Evolutionary conservation across 2,888 invertebrate species (phyloP), one percentile per base, ranked within the genome.

Genomic region (Odontomyia ornata): DNA sequence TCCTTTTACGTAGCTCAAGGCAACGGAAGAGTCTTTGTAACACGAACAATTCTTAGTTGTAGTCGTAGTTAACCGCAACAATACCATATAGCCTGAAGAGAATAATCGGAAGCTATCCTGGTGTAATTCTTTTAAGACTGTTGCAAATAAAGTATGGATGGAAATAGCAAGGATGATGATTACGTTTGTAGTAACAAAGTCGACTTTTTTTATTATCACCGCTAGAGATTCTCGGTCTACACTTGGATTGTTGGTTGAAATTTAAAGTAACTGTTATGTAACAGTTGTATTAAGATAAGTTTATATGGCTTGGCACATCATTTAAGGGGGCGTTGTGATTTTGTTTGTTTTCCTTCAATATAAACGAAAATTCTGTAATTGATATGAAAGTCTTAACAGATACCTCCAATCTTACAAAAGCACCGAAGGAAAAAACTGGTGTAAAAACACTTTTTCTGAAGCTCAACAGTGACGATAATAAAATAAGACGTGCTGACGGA

Each of bases 131-230:
- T 72, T 52, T 23, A 57, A 18, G 4, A 47, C 9, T 36, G 5
- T 30, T 18, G 72, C 72, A 28, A 52, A 52, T 36, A 30, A 25
- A 23, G 43, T 18, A 67, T 21, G 36, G 15, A 60, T 30, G 27
- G 52, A 30, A 73, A 18, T 73, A 73, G 73, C 60, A 57, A 43
- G 71, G 15, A 72, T 73, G 73, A 30, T 36, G 73, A 57, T 36
- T 73, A 23, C 73, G 57, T 69, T 69, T 47, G 69, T 36, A 73
- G 57, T 73, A 73, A 15, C 73, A 57, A 56, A 73, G 73, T 73
- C 43, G 27, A 28, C 46, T 57, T 73, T n/a, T n/a, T 73, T 60
- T 60, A 73, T 73, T 73, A 43, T 36, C 36, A 36, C 73, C 36
- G 25, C 60, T 23, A n/a, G 30, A 73, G 25, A 30, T 23, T 5